Conservation (phyloP, 2,888 invertebrate species). For the Junonia oenone region DNA sequence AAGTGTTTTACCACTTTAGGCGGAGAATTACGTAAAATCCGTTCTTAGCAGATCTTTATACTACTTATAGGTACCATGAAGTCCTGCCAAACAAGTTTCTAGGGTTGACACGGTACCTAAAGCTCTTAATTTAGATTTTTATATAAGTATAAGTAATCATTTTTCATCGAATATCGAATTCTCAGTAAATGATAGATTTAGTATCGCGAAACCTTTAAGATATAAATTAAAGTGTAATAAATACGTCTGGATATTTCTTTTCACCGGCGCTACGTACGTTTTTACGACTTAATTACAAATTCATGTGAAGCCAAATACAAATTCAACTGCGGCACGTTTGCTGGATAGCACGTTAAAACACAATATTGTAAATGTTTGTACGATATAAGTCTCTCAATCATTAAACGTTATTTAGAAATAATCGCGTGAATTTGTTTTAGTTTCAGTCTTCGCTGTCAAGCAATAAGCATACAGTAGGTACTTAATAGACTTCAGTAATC, state of each 20-base stretch:
- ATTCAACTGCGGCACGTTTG: background rate
- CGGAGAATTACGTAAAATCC: too few species aligned
- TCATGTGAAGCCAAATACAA: background rate
- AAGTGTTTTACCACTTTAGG: too few species aligned
- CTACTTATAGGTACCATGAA: too few species aligned
- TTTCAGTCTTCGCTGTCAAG: too few species aligned
- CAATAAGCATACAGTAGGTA: too few species aligned
- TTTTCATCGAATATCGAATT: background rate
- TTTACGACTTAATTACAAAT: conserved; percentile 1
- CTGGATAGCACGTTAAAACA: background rate
- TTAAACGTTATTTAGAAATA: background rate
- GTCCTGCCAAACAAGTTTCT: background rate
- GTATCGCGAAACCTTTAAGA: background rate
- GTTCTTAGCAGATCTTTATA: too few species aligned
- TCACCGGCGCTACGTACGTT: background rate
- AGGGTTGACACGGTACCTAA: too few species aligned
- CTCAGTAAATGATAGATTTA: background rate
- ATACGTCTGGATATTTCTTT: background rate
- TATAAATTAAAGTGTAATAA: background rate
- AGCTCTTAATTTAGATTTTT: too few species aligned
- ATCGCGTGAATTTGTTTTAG: background rate
- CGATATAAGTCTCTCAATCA: background rate
- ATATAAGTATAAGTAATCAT: background rate
- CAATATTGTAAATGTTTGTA: background rate
- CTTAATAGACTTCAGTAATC: too few species aligned